Conservation (phyloP, 2,113 vertebrate genomes). For the Cavia porcellus region DNA sequence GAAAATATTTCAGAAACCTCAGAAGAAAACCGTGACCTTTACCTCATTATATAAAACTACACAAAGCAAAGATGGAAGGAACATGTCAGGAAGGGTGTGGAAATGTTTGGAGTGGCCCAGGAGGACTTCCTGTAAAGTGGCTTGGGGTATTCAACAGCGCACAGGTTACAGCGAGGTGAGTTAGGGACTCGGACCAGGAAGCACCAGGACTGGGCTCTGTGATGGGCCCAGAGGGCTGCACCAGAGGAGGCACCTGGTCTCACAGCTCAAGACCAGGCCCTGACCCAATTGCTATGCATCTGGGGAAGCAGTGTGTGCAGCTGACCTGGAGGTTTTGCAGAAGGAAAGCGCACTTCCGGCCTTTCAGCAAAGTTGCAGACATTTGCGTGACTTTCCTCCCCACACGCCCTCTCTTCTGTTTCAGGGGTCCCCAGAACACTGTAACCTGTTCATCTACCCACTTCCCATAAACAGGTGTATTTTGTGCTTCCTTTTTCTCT, state of each 20-base stretch:
- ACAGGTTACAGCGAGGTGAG: background rate
- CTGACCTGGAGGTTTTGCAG: background rate
- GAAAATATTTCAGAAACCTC: background rate
- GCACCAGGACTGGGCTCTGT: background rate
- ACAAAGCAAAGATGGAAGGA: background rate
- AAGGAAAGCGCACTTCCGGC: background rate
- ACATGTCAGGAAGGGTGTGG: background rate
- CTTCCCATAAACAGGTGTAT: too few relatives aligned
- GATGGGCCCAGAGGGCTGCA: background rate
- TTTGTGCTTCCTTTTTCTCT: too few relatives aligned
- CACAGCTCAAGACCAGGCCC: background rate
- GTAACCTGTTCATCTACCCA: background rate
- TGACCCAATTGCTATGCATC: background rate
- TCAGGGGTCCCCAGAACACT: background rate
- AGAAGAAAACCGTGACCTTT: background rate
- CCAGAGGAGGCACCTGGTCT: background rate
- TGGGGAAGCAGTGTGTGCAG: fast-evolving
- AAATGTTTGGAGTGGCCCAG: background rate
- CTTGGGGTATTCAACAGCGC: background rate
- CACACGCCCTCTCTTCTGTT: background rate
- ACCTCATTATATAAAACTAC: background rate
- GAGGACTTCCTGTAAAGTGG: background rate
- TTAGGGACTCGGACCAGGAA: too few relatives aligned
- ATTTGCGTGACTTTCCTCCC: background rate
- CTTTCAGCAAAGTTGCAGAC: background rate